A percentile compares a stretch with the other conserved stretches of the same genome.
These are phyloP conservation scores for Gallinago stenura DNA, from an alignment of 2,797 vertebrate species.

Conservation along the genomic window DNA sequence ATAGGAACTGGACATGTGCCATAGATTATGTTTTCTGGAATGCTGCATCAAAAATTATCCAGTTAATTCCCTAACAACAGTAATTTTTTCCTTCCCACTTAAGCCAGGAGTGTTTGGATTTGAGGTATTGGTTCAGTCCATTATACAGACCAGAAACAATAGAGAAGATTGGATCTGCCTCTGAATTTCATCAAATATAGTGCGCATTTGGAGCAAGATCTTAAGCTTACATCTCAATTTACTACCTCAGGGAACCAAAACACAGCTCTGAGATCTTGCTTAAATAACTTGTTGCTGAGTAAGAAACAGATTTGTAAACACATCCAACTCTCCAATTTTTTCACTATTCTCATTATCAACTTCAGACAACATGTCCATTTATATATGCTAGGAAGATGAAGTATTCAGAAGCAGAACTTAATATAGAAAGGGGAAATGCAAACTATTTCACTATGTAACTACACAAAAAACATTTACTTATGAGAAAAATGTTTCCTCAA, in stretches of 20 bases:
- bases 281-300: not conserved
- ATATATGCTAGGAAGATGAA: not conserved
- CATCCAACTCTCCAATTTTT: not conserved
- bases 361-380: not conserved
- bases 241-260: not conserved
- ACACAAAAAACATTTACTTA: accelerated
- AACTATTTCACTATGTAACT: not conserved
- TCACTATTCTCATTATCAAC: not conserved
- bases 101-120: not conserved
- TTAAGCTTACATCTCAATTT: not conserved
- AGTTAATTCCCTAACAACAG: constrained; percentile 22
- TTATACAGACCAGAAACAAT: not conserved
- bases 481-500: not conserved
- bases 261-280: not conserved
- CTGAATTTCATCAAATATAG: not conserved
- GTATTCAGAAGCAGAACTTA: not conserved
- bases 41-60: constrained; percentile 62
- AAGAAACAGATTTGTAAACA: not conserved
- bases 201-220: not conserved
- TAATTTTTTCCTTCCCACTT: not conserved
- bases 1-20: constrained; percentile 74
- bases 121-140: not conserved
- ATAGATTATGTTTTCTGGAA: constrained; percentile 75
- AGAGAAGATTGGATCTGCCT: not conserved
- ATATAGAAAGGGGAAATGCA: not conserved